Percentiles rank a stretch among this genome's conserved stretches.
phyloP scores from a whole-genome alignment of 2,113 vertebrate genomes.

The Nibea albiflora region DNA sequence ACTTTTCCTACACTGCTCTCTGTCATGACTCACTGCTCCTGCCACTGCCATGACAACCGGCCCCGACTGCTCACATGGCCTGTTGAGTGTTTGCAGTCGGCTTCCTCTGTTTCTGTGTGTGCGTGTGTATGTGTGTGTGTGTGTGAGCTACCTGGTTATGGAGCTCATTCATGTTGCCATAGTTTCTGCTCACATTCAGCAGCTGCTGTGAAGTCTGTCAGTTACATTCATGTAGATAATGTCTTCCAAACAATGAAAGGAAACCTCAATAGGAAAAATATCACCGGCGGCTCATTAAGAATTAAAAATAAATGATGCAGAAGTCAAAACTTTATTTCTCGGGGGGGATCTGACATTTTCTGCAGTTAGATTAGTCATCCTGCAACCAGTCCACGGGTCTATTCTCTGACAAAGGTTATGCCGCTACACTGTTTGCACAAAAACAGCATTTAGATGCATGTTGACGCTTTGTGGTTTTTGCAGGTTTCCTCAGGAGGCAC shows the following conservation, averaged over 20 bases:
- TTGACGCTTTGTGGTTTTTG: slow-evolving; percentile 81
- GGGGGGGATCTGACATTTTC: not conserved
- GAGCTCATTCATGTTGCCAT: slow-evolving; percentile 63
- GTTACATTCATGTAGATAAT: slow-evolving; percentile 2
- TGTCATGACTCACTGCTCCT: slow-evolving; percentile 80
- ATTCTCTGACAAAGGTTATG: slow-evolving; percentile 13
- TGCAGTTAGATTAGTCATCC: not conserved
- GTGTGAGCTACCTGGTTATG: slow-evolving; percentile 57
- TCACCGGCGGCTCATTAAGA: not conserved
- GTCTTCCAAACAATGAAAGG: not conserved
- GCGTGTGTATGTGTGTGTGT: slow-evolving; percentile 32
- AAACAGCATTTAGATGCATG: slow-evolving; percentile 70
- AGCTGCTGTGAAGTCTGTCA: slow-evolving; percentile 37
- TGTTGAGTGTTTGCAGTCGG: slow-evolving; percentile 70
- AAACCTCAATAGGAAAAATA: not conserved
- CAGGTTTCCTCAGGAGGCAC: slow-evolving; percentile 78
- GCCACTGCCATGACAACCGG: slow-evolving; percentile 77
- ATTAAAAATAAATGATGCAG: not conserved
- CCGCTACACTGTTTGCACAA: slow-evolving; percentile 39
- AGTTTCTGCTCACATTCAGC: slow-evolving; percentile 55
- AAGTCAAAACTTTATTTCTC: not conserved
- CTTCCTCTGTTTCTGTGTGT: slow-evolving; percentile 47
- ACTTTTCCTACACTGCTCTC: slow-evolving; percentile 77
- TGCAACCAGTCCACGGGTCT: not conserved
- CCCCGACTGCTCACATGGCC: slow-evolving; percentile 71